Base-by-base conservation (phyloP, 2,888 invertebrate genomes). In the Automeris io region DNA sequence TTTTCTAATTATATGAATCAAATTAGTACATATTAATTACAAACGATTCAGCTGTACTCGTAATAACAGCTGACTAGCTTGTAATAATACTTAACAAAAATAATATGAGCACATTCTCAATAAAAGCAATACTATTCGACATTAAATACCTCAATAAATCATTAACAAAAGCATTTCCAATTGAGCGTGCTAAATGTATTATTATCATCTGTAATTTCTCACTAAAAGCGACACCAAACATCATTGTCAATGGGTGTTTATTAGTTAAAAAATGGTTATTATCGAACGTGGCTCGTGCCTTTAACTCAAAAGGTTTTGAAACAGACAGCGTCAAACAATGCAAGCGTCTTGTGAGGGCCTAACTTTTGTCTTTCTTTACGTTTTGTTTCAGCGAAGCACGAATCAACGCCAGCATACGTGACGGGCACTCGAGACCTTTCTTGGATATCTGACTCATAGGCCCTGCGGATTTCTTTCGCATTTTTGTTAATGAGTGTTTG, bases 341-440 rank as follows among this genome's bases (percentile, higher is more conserved):
- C 57, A 37, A 45, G 44, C 72, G 62, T 59, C 70, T 68, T 73
- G 73, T 72, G 72, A 57, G 70, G 70, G 56, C 71, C 43, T 50
- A 37, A 58, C 63, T 65, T 77, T 78, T 78, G 72, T 73, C 63
- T 78, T 71, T 57, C 50, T 53, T 47, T 39, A 53, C 55, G 55
- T 61, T 66, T 67, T 64, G 54, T 61, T 61, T 58, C 52, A 56
- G 40, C 45, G 61, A 63, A 61, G 65, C 59, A 68, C 53, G 68
- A 70, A 71, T 51, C 54, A 51, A 50, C 50, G 49, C 46, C 45
- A 13, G 19, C 8, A 31, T 34, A 44, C 45, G 49, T 46, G 47
- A 47, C 44, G 35, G 41, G 36, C 40, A 24, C 40, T 37, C 43
- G 13, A 32, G 16, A 16, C 37, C 21, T 36, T 36, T 25, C 37